Evolutionary conservation across 2,888 invertebrate genomes (phyloP).

Genomic region (Lochmaea capreae): DNA sequence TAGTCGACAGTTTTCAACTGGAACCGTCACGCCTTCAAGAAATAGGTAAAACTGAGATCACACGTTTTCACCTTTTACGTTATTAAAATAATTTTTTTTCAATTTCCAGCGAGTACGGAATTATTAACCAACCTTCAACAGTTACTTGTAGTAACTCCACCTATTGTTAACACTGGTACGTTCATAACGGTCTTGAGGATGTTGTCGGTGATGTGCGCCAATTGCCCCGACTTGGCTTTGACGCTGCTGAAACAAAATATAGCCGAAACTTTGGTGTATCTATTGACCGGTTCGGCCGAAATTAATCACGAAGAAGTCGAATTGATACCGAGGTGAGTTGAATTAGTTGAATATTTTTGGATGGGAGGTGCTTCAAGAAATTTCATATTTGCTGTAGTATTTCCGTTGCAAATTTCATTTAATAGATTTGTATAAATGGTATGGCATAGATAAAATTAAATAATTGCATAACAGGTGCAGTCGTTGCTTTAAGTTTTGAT

Average conservation of each 20-base stretch:
- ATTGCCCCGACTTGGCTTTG: constrained; percentile 94
- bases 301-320: constrained; percentile 76
- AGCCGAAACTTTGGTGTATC: constrained; percentile 92
- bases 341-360: neutral
- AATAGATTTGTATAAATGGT: constrained; percentile 33
- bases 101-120: constrained; percentile 76
- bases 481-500: constrained; percentile 50
- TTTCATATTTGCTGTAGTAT: neutral
- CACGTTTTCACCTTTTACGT: constrained; percentile 70
- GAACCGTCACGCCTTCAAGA: constrained; percentile 92
- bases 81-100: neutral
- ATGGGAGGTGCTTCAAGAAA: too few relatives aligned
- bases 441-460: constrained; percentile 36
- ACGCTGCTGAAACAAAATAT: constrained; percentile 94
- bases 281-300: constrained; percentile 88
- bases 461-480: constrained; percentile 53
- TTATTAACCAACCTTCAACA: constrained; percentile 94
- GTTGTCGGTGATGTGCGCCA: constrained; percentile 95
- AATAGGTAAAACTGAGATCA: constrained; percentile 67
- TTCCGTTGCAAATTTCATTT: constrained; percentile 16
- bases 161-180: constrained; percentile 93
- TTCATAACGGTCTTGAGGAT: constrained; percentile 97
- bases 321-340: constrained; percentile 77
- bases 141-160: constrained; percentile 91
- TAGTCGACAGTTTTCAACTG: constrained; percentile 96